Base-by-base conservation (phyloP, 2,113 vertebrate species). In the Marmota monax region DNA sequence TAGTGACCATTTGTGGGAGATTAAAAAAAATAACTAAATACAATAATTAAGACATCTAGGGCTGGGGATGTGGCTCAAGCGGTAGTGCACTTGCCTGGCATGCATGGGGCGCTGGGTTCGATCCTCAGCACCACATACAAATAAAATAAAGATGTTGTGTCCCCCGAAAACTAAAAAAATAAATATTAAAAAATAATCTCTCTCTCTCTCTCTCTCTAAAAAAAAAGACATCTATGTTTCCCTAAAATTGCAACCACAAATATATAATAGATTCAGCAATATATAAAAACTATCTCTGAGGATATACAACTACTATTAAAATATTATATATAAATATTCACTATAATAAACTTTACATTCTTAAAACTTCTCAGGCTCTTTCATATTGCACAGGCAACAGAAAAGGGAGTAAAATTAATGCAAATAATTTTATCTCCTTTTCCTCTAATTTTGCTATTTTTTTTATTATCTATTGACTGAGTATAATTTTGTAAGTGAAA, bases 291-390 rank as follows among this genome's bases (percentile, higher is more conserved):
- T 61, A 2, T 63, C 51, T 72, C 69, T 72, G 48, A 96, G 39
- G 39, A 87, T 8, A 87, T 42, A 90, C 18, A 87, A 80, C 48
- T 84, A 90, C 4, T 76, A 78, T 73, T 77, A 95, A 93, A 95
- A 93, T 78, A 78, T 22, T 83, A 65, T 70, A 93, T 88, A 58
- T 70, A 93, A 90, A 78, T 12, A 14, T 58, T 92, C 51, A 92
- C 51, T 34, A 4, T n/a, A 82, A 77, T 70, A 29, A 94, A 76
- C 72, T 92, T 42, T 80, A 85, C 51, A 88, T 90, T 23, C 56
- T 95, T 83, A 87, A 95, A 45, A 88, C 0, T 61, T 72, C n/a
- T 83, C 61, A 80, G 37, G 29, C 27, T 78, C 88, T 91, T 79
- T 61, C 58, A 86, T 23, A 93, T 1, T 72, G 11, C 56, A 92